These are phyloP conservation scores for Gambelia wislizenii DNA, from an alignment of 2,797 vertebrate genomes.

Conservation along the genomic window DNA sequence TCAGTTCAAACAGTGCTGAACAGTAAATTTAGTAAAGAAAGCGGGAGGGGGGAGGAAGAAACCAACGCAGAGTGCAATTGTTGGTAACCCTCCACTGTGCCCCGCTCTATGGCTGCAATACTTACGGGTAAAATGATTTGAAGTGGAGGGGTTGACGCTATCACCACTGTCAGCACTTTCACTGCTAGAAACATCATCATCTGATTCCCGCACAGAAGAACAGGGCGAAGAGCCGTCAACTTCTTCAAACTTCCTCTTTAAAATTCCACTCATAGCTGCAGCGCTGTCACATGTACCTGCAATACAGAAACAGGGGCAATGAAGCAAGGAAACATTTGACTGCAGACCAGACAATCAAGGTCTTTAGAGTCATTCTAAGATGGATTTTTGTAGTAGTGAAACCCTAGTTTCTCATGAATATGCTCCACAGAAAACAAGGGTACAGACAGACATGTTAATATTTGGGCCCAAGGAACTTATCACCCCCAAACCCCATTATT, in stretches of 20 bases:
- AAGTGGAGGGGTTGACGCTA: constrained; percentile 95
- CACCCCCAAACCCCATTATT: background rate
- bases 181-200: constrained; percentile 96
- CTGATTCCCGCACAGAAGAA: constrained; percentile 93
- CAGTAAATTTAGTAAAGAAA: background rate
- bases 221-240: constrained; percentile 96
- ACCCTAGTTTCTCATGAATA: background rate
- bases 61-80: background rate
- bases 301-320: constrained; percentile 50
- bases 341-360: constrained; percentile 35
- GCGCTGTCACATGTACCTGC: constrained; percentile 81
- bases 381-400: background rate
- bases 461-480: background rate
- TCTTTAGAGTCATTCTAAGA: constrained; percentile 41
- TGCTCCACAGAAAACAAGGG: constrained; percentile 29
- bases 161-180: constrained; percentile 98
- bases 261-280: constrained; percentile 92
- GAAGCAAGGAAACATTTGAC: constrained; percentile 55
- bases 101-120: constrained; percentile 46
- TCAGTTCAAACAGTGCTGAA: background rate
- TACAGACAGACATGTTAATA: background rate
- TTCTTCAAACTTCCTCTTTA: constrained; percentile 99
- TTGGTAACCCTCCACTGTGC: constrained; percentile 5
- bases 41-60: background rate
- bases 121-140: constrained; percentile 93